Evolutionary conservation across 2,888 invertebrate species (phyloP).

Genomic region (Mycogona germanica): DNA sequence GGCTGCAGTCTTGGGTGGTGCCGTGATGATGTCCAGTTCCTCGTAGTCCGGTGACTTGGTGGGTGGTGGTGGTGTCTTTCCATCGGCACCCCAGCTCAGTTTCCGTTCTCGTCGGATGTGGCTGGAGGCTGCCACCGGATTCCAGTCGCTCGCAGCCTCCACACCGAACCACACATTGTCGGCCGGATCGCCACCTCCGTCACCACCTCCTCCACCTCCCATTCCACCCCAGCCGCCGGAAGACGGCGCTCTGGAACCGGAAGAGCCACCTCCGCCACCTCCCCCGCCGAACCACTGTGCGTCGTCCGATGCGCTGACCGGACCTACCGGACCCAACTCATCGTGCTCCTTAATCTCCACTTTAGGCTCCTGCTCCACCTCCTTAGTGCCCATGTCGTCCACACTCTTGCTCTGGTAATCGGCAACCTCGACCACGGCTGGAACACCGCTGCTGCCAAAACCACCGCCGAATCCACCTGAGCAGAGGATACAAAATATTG

Average conservation of each 20-base stretch:
- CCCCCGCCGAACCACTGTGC: conserved; percentile 10
- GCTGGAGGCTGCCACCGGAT: background rate
- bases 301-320: background rate
- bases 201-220: background rate
- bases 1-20: background rate
- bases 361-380: background rate
- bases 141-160: conserved; percentile 4
- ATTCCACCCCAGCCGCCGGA: background rate
- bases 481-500: no score
- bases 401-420: conserved; percentile 10
- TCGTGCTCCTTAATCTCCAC: conserved; percentile 15
- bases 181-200: background rate
- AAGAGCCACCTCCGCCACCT: background rate
- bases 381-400: background rate
- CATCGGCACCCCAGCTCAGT: background rate
- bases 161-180: conserved; percentile 11
- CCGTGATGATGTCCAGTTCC: conserved; percentile 13
- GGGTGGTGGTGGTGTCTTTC: background rate
- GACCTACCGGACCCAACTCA: background rate
- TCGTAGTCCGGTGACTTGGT: background rate
- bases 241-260: background rate
- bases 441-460: background rate
- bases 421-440: background rate
- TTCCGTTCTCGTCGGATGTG: conserved; percentile 10
- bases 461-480: background rate